A percentile compares a stretch with the other conserved stretches of the same genome.
Evolutionary conservation across 2,888 invertebrate species (phyloP).

Genomic region (Podotricha telesiphe): DNA sequence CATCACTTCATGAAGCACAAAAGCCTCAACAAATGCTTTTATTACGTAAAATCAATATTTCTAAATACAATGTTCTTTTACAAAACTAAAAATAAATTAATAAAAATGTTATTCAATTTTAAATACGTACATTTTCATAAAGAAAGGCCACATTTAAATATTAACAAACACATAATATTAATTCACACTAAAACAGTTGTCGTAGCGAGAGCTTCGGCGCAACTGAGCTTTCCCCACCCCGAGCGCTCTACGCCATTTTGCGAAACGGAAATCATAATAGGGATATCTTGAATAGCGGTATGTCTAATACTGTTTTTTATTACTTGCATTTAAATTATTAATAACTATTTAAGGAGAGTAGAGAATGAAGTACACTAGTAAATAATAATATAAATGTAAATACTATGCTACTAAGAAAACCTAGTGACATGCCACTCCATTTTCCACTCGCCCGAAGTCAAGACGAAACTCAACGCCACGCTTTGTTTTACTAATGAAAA

Average conservation of each 20-base stretch:
- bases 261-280: constrained; percentile 38
- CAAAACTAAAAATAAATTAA: not conserved
- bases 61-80: not conserved
- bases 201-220: constrained; percentile 46
- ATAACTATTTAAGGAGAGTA: too few relatives aligned
- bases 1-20: not conserved
- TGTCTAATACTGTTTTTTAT: too few relatives aligned
- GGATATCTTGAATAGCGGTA: not conserved
- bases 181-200: constrained; percentile 46
- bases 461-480: too few relatives aligned
- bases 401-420: too few relatives aligned
- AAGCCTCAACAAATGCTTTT: not conserved
- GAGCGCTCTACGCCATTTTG: constrained; percentile 44
- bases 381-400: too few relatives aligned
- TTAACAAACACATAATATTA: not conserved
- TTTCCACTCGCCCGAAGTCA: too few relatives aligned
- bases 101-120: not conserved
- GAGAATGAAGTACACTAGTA: too few relatives aligned
- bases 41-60: not conserved
- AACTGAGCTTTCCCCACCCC: constrained; percentile 57
- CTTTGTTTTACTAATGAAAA: too few relatives aligned
- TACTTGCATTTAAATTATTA: too few relatives aligned
- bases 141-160: not conserved
- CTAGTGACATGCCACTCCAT: too few relatives aligned
- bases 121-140: constrained; percentile 1